Percentiles rank a stretch among this genome's conserved stretches.
Conservation (phyloP, 2,113 vertebrate species). For the Cyanocitta stelleri region DNA sequence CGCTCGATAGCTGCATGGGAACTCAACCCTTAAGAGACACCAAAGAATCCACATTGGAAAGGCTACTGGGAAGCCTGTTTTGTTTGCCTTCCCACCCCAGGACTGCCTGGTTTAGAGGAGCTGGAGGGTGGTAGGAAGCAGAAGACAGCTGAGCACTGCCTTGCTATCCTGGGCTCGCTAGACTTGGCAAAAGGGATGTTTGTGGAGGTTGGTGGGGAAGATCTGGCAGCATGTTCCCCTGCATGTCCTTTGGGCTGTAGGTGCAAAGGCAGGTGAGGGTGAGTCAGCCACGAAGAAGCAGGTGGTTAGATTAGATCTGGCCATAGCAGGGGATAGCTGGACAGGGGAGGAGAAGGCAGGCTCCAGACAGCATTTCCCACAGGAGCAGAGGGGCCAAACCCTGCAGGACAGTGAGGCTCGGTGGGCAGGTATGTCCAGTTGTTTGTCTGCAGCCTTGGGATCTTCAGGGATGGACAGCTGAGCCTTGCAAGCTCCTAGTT, state of each 20-base stretch:
- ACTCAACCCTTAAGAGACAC: not conserved
- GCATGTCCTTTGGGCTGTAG: not conserved
- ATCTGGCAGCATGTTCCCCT: not conserved
- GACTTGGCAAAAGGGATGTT: not conserved
- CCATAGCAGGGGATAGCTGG: not conserved
- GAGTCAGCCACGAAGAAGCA: not conserved
- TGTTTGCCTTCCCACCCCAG: not conserved
- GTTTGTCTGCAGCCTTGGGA: not conserved
- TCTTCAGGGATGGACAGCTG: not conserved
- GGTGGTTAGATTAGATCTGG: not conserved
- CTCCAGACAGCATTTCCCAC: not conserved
- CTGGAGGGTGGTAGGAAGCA: not conserved
- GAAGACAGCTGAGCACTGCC: not conserved
- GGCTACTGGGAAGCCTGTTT: not conserved
- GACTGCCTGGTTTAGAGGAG: not conserved
- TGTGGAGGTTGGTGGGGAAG: not conserved
- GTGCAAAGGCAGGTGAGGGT: not conserved
- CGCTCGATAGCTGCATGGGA: not conserved
- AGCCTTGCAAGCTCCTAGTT: not conserved
- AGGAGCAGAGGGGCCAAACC: not conserved
- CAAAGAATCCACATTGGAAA: not conserved
- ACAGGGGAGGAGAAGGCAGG: not conserved
- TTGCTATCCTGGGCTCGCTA: fast-evolving
- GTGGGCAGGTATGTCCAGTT: not conserved
- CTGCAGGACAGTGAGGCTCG: not conserved